Evolutionary conservation across 2,888 invertebrate genomes (phyloP).

Genomic region (Lycaena phlaeas): DNA sequence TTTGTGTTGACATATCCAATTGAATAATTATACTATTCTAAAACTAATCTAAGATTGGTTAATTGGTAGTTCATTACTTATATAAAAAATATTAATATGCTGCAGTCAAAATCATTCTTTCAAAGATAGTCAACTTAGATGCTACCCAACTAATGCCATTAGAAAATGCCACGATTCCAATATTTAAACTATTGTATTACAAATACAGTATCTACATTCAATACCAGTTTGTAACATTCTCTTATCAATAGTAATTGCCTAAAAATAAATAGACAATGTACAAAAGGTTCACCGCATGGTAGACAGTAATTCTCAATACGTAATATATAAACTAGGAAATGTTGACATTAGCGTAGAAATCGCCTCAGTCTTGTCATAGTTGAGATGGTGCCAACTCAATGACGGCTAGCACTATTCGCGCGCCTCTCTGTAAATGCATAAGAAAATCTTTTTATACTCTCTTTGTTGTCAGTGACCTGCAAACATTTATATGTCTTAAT

Average conservation of each 20-base stretch:
- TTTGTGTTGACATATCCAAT: not conserved
- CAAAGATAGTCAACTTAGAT: not conserved
- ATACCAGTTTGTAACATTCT: constrained; percentile 9
- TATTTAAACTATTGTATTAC: constrained; percentile 5
- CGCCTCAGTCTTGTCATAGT: constrained; percentile 66
- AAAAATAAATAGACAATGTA: constrained; percentile 32
- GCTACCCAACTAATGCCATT: not conserved
- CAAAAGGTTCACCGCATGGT: constrained; percentile 35
- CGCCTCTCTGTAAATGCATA: constrained; percentile 33
- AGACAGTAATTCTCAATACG: constrained; percentile 47
- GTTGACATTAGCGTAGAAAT: constrained; percentile 55
- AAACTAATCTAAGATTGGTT: not conserved
- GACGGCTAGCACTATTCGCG: constrained; percentile 32
- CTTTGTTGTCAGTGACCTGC: too few relatives aligned
- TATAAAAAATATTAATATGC: not conserved
- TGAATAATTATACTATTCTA: not conserved
- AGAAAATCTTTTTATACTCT: constrained; percentile 9
- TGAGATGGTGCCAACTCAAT: constrained; percentile 53
- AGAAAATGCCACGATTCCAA: not conserved
- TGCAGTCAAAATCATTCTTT: not conserved
- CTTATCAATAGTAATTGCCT: constrained; percentile 11
- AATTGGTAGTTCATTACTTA: not conserved
- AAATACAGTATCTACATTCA: constrained; percentile 4
- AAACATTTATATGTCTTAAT: too few relatives aligned
- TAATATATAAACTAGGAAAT: constrained; percentile 47